Evolutionary conservation across 2,113 vertebrate genomes (phyloP).

Genomic region (Dicentrarchus labrax): DNA sequence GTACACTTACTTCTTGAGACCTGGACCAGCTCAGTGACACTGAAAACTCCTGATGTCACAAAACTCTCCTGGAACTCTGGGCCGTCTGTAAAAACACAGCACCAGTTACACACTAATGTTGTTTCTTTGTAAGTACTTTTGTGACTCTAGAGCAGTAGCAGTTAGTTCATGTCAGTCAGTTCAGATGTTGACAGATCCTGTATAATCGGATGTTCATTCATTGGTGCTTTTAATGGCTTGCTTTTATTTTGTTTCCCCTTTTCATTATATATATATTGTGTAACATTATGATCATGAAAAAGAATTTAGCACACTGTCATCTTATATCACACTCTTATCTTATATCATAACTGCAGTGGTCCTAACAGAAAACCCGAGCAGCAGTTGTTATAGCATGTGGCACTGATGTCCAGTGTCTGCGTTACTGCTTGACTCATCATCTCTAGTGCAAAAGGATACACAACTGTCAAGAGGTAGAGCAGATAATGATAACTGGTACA

Average conservation of each 20-base stretch:
- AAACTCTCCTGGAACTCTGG: slow-evolving; percentile 98
- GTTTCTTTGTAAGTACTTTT: not conserved
- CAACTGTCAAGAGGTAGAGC: not conserved
- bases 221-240: not conserved
- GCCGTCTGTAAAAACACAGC: slow-evolving; percentile 85
- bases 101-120: slow-evolving; percentile 1
- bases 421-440: too few relatives aligned
- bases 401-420: not conserved
- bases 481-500: not conserved
- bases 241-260: not conserved
- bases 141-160: not conserved
- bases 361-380: not conserved
- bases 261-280: not conserved
- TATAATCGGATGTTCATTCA: not conserved
- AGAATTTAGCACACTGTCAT: not conserved
- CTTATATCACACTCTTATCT: too few relatives aligned
- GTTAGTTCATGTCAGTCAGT: not conserved
- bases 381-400: not conserved
- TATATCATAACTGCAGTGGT: too few relatives aligned
- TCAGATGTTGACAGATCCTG: not conserved
- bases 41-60: slow-evolving; percentile 97
- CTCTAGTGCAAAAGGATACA: too few relatives aligned
- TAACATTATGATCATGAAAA: not conserved
- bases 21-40: slow-evolving; percentile 97
- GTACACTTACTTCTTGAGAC: slow-evolving; percentile 94